Base-by-base conservation (phyloP, 2,797 vertebrate species). In the Helicolenus hilgendorfi region DNA sequence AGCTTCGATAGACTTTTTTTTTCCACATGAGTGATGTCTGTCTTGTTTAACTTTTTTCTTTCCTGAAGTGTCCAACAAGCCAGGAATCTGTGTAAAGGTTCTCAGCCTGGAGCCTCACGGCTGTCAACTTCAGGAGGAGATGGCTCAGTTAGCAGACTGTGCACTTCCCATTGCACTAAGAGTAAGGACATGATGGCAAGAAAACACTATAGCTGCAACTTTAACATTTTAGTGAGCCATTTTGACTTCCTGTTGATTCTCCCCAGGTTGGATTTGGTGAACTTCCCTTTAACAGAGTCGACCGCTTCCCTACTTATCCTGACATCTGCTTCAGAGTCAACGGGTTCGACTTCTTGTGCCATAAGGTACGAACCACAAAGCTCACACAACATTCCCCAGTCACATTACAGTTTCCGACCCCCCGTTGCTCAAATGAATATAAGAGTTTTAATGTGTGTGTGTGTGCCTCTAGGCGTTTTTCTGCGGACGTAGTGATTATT, bases 401-500 rank as follows among this genome's bases (percentile, higher is more conserved):
- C 10, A 20, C 20, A 33, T 35, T 26, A n/a, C 49, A 27, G 7
- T 29, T 14, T 0, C 1, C 5, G 3, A 11, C 33, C 31, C 3
- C 13, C 14, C 59, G 2, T 68, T 20, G 11, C 35, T 77, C 4
- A 24, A 22, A 22, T 69, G 1, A 72, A 29, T 62, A 3, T 11
- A 1, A 18, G 3, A 38, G 5, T 56, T 38, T 41, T 14, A 77
- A 1, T 18, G 7, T 36, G 18, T 75, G 20, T 81, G 53, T 93
- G 9, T 91, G 11, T 90, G n/a, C 81, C 68, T 74, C 18, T 93
- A 99, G 99, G 98, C 97, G 0, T 99, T 99, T 96, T 99, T 99
- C 97, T 98, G 98, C 64, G 98, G 99, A 69, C 98, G 98, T 31
- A 99, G 99, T 70, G 99, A 99, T 96, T 99, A 99, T 93, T 99